These are phyloP conservation scores for Chaetodon auriga DNA, from an alignment of 2,113 vertebrate species.

Conservation along the genomic window DNA sequence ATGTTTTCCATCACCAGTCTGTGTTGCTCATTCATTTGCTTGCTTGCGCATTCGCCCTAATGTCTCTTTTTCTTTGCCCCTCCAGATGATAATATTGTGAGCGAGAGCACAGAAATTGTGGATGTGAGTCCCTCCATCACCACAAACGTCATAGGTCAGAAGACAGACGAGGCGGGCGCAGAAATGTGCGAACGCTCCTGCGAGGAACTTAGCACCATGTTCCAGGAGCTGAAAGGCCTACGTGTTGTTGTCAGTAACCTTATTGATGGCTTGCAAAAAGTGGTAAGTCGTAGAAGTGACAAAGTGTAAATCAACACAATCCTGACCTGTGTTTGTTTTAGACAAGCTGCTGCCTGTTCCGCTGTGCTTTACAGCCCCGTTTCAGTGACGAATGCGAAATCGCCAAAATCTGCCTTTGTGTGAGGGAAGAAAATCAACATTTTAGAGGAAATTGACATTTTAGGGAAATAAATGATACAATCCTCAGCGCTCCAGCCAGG, in stretches of 20 bases:
- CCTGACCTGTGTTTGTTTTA: conserved; percentile 42
- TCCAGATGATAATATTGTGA: conserved; percentile 90
- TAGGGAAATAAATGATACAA: conserved; percentile 50
- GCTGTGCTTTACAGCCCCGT: neutral
- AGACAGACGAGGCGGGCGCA: conserved; percentile 73
- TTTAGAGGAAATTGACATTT: conserved; percentile 42
- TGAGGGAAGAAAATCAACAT: conserved; percentile 32
- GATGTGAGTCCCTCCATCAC: conserved; percentile 88
- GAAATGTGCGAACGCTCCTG: conserved; percentile 96
- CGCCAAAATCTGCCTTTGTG: neutral
- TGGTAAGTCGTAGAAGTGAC: conserved; percentile 84
- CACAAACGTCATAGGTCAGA: conserved; percentile 86
- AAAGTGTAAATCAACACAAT: conserved; percentile 22
- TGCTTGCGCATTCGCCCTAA: conserved; percentile 14
- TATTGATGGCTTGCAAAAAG: conserved; percentile 93
- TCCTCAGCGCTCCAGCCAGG: conserved; percentile 12
- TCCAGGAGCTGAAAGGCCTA: conserved; percentile 93
- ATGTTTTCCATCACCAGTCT: conserved; percentile 52
- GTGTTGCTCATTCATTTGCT: conserved; percentile 10
- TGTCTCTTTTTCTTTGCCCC: conserved; percentile 7
- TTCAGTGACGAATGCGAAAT: conserved; percentile 42
- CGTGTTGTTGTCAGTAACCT: conserved; percentile 92
- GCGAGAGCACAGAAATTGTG: conserved; percentile 89
- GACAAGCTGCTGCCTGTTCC: conserved; percentile 29
- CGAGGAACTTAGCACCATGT: conserved; percentile 92